These are phyloP conservation scores for Brachymystax lenok DNA, from an alignment of 2,797 vertebrate genomes.

Conservation along the genomic window DNA sequence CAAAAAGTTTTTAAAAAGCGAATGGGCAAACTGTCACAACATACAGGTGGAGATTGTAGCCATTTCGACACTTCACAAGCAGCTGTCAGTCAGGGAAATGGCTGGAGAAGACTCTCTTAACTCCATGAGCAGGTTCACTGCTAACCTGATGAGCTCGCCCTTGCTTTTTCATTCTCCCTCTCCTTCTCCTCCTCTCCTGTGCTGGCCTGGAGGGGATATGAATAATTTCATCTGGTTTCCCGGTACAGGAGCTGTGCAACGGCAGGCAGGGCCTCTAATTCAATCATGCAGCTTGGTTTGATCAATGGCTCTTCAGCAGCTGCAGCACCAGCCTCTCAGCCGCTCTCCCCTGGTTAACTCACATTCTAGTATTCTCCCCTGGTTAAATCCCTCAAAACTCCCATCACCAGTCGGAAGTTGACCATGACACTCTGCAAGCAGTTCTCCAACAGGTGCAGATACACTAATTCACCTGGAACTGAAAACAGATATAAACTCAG, in stretches of 20 bases:
- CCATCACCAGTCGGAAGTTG: background rate
- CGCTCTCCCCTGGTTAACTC: background rate
- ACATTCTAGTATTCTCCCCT: background rate
- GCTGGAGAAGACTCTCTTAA: background rate
- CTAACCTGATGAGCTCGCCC: background rate
- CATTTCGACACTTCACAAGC: no score
- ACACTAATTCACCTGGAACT: no score
- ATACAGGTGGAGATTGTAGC: no score
- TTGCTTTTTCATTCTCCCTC: background rate
- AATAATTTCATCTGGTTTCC: constrained; percentile 46
- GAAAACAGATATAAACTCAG: no score
- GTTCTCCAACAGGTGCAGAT: constrained; percentile 6
- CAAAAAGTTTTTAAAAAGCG: no score
- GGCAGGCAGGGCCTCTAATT: constrained; percentile 22
- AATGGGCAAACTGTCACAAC: no score
- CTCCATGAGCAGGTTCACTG: background rate
- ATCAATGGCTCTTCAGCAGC: constrained; percentile 34
- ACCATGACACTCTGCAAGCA: no score
- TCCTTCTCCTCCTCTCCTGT: background rate
- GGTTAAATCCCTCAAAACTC: background rate
- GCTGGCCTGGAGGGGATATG: constrained; percentile 36
- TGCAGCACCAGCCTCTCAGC: background rate
- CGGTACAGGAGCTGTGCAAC: constrained; percentile 8
- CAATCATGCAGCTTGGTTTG: constrained; percentile 40
- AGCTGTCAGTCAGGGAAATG: no score